phyloP scores from a whole-genome alignment of 2,888 invertebrate species.

The Parelbella ahira region DNA sequence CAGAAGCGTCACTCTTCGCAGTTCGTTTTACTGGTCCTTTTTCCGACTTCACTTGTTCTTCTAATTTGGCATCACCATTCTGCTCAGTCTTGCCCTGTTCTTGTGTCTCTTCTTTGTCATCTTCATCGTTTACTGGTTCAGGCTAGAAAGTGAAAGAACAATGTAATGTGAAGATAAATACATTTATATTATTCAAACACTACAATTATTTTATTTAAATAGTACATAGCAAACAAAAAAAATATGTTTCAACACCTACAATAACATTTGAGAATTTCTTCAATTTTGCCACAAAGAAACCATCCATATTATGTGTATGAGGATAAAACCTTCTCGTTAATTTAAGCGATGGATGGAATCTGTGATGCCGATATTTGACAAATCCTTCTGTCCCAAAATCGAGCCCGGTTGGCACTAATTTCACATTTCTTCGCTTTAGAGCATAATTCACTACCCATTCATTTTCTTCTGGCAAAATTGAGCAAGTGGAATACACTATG shows the following conservation, averaged over 20 bases:
- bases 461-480: slow-evolving; percentile 98
- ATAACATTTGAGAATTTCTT: slow-evolving; percentile 95
- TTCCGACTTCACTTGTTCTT: slow-evolving; percentile 36
- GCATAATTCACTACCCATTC: slow-evolving; percentile 98
- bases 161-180: background rate
- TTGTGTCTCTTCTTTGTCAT: slow-evolving; percentile 53
- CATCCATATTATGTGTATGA: slow-evolving; percentile 99
- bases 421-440: slow-evolving; percentile 94
- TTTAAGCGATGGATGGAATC: slow-evolving; percentile 95
- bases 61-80: slow-evolving; percentile 50
- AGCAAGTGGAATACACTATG: slow-evolving; percentile 99
- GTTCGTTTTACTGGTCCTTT: slow-evolving; percentile 45
- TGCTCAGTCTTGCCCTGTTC: slow-evolving; percentile 37
- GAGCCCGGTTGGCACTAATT: slow-evolving; percentile 94
- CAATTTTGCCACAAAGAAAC: slow-evolving; percentile 98
- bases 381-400: slow-evolving; percentile 98
- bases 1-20: slow-evolving; percentile 37
- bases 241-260: slow-evolving; percentile 57
- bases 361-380: slow-evolving; percentile 89
- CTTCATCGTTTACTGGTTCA: slow-evolving; percentile 65
- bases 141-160: slow-evolving; percentile 51
- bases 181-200: too few species aligned
- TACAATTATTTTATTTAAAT: too few species aligned
- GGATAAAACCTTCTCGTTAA: slow-evolving; percentile 96
- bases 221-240: too few species aligned